Evolutionary conservation across 2,797 vertebrate genomes (phyloP).

Genomic region (Denticeps clupeoides): DNA sequence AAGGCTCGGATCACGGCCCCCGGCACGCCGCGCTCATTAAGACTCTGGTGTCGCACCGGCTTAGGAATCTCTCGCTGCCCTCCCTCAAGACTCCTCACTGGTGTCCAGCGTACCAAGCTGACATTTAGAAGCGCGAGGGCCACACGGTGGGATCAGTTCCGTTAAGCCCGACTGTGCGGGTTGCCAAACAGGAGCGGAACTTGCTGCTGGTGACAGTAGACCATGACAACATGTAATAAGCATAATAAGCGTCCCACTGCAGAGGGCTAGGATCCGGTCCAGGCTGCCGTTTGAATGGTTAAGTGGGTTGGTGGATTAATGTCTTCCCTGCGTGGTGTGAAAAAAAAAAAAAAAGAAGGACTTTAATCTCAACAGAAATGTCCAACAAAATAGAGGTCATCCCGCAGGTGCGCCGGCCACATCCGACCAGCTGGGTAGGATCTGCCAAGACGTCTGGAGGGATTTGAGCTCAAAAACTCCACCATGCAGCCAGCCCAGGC

Average conservation of each 20-base stretch:
- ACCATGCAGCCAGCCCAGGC: neutral
- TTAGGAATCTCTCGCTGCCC: constrained; percentile 47
- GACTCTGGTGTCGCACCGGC: constrained; percentile 58
- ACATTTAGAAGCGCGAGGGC: too few species aligned
- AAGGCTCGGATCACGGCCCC: constrained; percentile 27
- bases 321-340: constrained; percentile 47
- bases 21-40: constrained; percentile 49
- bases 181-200: too few species aligned
- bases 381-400: constrained; percentile 56
- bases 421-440: constrained; percentile 41
- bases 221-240: too few species aligned
- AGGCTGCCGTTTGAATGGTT: too few species aligned
- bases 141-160: too few species aligned
- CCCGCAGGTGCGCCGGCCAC: constrained; percentile 37
- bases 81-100: constrained; percentile 29
- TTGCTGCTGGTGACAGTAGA: too few species aligned
- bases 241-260: too few species aligned
- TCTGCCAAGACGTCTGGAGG: constrained; percentile 38
- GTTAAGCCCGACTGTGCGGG: too few species aligned
- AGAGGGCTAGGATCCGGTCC: too few species aligned
- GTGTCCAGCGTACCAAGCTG: constrained; percentile 36
- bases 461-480: constrained; percentile 21
- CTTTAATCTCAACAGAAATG: constrained; percentile 56
- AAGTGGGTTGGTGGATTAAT: constrained; percentile 53
- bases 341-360: constrained; percentile 29